phyloP scores from a whole-genome alignment of 2,888 invertebrate species.

The Sericinus montela region DNA sequence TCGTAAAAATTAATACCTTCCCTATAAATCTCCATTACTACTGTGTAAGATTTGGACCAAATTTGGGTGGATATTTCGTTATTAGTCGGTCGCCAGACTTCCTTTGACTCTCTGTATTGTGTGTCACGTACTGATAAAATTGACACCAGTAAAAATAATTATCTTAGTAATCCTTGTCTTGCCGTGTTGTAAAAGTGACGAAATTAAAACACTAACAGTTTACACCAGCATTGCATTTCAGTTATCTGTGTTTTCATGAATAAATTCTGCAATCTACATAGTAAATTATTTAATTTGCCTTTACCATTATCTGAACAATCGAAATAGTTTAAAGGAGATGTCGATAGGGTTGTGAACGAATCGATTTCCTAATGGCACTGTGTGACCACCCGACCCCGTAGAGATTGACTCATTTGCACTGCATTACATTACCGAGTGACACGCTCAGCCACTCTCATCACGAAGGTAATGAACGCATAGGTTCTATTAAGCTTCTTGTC shows the following conservation, averaged over 20 bases:
- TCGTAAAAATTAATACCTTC: no score
- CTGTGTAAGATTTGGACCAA: no score
- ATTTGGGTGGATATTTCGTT: no score
- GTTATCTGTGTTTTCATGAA: conserved; percentile 1
- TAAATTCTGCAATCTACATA: conserved; percentile 22
- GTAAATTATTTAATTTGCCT: conserved; percentile 38
- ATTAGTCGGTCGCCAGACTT: no score
- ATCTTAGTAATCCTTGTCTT: no score
- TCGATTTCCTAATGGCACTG: conserved; percentile 74
- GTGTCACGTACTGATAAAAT: no score
- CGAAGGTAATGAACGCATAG: conserved; percentile 61
- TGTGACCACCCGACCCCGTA: conserved; percentile 60
- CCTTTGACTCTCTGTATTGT: no score
- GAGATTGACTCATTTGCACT: conserved; percentile 80
- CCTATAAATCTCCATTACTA: no score
- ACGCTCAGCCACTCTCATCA: conserved; percentile 75
- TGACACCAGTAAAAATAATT: no score
- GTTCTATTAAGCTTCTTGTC: conserved; percentile 26
- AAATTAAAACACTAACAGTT: no score
- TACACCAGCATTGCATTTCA: no score
- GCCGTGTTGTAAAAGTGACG: no score
- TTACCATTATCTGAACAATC: conserved; percentile 41
- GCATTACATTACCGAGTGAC: conserved; percentile 77
- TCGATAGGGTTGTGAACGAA: conserved; percentile 47
- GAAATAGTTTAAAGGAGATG: conserved; percentile 37